Conservation (phyloP, 1,140 invertebrate species). For the Musca vetustissima region DNA sequence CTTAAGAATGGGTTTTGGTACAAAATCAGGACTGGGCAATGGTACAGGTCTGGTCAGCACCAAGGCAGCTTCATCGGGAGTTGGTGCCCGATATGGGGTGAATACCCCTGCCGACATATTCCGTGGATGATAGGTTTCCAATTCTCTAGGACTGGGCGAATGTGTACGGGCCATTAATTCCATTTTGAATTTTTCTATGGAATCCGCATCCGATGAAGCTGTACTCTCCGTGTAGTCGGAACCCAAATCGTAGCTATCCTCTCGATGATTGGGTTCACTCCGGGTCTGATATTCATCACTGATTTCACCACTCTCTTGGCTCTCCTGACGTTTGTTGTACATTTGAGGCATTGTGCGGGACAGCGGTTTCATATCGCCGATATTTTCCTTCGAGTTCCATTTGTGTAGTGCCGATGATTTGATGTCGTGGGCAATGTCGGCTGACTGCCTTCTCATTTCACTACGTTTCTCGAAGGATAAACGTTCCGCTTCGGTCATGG, state of each 20-base stretch:
- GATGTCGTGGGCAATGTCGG: conserved; percentile 38
- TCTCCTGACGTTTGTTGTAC: conserved; percentile 19
- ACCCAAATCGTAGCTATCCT: conserved; percentile 56
- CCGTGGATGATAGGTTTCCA: conserved; percentile 70
- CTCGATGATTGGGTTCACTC: conserved; percentile 28
- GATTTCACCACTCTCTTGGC: conserved; percentile 34
- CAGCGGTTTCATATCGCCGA: conserved; percentile 33
- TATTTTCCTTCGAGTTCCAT: conserved; percentile 49
- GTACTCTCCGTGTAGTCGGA: conserved; percentile 65
- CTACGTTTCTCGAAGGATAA: conserved; percentile 47
- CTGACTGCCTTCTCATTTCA: conserved; percentile 46
- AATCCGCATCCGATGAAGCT: conserved; percentile 59
- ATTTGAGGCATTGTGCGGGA: conserved; percentile 29
- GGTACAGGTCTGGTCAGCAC: conserved; percentile 61
- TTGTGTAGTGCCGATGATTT: conserved; percentile 33
- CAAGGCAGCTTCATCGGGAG: conserved; percentile 60
- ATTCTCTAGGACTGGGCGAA: conserved; percentile 61
- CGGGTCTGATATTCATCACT: conserved; percentile 29
- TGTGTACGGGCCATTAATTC: conserved; percentile 56
- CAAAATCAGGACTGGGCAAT: conserved; percentile 64
- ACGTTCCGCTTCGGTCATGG: conserved; percentile 51
- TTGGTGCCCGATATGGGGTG: conserved; percentile 51
- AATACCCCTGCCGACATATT: conserved; percentile 48
- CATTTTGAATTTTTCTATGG: conserved; percentile 60
- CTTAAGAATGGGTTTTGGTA: conserved; percentile 76